Conservation (phyloP, 2,113 vertebrate species). For the Peromyscus maniculatus region DNA sequence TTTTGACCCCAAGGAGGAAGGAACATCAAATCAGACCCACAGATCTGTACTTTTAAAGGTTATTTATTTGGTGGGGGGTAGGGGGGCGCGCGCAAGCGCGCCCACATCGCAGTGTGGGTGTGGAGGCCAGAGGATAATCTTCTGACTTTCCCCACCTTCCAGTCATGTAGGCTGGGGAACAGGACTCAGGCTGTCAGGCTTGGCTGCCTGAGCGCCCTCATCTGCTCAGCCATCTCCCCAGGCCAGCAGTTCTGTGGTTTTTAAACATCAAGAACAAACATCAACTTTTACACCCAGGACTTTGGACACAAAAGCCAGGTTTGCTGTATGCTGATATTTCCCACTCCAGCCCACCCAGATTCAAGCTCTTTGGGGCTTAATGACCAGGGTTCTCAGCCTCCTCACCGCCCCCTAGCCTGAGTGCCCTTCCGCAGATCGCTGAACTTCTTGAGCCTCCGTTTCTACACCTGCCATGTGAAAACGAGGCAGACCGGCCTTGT, state of each 20-base stretch:
- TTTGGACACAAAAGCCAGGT: background rate
- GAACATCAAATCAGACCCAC: background rate
- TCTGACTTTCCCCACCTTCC: background rate
- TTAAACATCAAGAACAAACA: background rate
- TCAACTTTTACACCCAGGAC: background rate
- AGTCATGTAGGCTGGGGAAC: background rate
- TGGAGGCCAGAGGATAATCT: background rate
- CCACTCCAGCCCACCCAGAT: background rate
- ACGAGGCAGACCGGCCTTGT: background rate
- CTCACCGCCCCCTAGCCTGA: background rate
- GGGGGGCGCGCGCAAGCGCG: too few relatives aligned
- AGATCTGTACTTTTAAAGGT: background rate
- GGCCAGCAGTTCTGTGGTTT: background rate
- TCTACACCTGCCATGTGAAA: background rate
- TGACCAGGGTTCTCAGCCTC: background rate
- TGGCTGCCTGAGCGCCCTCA: background rate
- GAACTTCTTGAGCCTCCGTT: background rate
- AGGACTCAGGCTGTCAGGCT: background rate
- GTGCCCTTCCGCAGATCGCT: background rate
- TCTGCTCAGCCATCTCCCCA: background rate
- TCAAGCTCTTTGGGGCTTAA: background rate
- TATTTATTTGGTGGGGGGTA: background rate
- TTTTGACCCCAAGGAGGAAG: background rate
- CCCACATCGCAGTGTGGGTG: too few relatives aligned
- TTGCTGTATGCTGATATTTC: background rate